A percentile compares a stretch with the other conserved stretches of the same genome.
Conservation (phyloP, 2,888 invertebrate genomes). For the Lithodes maja region DNA sequence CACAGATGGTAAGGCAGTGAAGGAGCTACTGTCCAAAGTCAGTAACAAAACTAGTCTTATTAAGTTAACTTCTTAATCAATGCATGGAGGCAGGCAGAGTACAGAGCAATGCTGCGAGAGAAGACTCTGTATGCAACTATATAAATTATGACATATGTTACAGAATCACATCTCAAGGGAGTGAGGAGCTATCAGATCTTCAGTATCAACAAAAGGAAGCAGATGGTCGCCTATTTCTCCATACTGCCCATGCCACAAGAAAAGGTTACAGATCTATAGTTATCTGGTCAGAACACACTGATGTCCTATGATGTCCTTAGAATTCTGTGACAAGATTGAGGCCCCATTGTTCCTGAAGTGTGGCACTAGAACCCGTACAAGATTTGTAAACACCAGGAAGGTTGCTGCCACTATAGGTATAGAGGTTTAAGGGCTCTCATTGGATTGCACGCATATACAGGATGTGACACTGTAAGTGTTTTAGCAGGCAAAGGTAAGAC, state of each 20-base stretch:
- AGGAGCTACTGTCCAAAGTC: constrained; percentile 22
- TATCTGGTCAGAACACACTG: no score
- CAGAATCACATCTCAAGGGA: constrained; percentile 31
- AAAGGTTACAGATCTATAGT: no score
- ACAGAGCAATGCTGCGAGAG: constrained; percentile 39
- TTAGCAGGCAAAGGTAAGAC: no score
- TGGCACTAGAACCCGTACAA: no score
- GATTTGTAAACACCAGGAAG: no score
- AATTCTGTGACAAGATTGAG: no score
- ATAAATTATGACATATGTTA: constrained; percentile 13
- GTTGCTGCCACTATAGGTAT: no score
- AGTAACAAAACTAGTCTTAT: constrained; percentile 34
- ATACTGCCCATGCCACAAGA: constrained; percentile 6
- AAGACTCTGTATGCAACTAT: constrained; percentile 29
- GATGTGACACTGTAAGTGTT: no score
- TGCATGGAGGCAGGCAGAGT: constrained; percentile 10
- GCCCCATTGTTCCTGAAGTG: no score
- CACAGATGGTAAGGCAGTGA: neutral
- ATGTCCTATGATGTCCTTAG: no score
- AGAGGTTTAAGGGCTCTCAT: no score
- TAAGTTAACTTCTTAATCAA: neutral
- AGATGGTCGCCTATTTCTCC: neutral
- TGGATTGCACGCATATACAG: no score
- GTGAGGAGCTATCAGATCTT: neutral
- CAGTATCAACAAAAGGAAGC: constrained; percentile 14